phyloP scores from a whole-genome alignment of 2,113 vertebrate genomes.

The Eretmochelys imbricata region DNA sequence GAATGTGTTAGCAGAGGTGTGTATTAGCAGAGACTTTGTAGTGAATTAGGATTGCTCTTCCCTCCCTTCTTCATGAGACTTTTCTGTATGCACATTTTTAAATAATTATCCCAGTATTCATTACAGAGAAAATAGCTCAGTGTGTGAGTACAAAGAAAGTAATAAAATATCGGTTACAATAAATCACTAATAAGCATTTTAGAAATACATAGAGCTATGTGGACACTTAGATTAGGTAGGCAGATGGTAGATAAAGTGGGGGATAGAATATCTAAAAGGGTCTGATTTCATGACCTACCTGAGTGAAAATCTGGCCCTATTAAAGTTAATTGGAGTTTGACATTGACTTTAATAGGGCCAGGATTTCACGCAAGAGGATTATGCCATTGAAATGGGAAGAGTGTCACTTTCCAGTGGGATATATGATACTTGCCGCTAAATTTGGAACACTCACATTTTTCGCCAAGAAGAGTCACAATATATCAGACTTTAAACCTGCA shows the following conservation, averaged over 20 bases:
- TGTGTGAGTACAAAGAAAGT: neutral
- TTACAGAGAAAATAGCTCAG: neutral
- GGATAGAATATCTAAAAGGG: neutral
- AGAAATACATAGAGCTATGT: neutral
- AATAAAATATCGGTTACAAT: neutral
- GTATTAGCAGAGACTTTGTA: neutral
- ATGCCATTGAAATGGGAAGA: neutral
- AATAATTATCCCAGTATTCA: neutral
- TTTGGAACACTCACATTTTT: neutral
- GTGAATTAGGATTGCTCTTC: neutral
- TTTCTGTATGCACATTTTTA: too few relatives aligned
- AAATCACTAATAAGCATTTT: neutral
- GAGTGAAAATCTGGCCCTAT: neutral
- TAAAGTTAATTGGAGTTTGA: neutral
- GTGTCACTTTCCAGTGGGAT: neutral
- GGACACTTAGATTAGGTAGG: neutral
- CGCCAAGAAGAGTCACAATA: neutral
- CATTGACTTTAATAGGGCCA: neutral
- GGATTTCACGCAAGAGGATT: neutral
- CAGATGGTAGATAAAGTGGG: neutral
- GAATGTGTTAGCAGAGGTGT: neutral
- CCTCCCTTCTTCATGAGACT: too few relatives aligned
- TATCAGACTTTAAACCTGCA: neutral
- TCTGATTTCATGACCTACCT: neutral
- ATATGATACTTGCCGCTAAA: neutral